These are phyloP conservation scores for Diabrotica balteata DNA, from an alignment of 2,888 invertebrate species.

Conservation along the genomic window DNA sequence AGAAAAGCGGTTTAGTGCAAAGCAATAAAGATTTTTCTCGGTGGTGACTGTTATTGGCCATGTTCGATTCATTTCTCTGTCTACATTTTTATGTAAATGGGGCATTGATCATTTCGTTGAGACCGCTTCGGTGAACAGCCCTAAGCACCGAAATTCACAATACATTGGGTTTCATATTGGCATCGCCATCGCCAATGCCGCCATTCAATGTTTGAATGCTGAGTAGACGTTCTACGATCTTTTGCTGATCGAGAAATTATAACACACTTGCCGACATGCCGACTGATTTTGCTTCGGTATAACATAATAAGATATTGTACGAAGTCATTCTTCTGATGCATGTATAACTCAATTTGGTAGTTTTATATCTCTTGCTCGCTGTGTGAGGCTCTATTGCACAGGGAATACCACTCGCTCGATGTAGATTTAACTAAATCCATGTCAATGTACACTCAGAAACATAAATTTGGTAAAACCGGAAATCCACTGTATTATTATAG, in stretches of 20 bases:
- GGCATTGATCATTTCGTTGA: constrained; percentile 49
- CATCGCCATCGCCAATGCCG: constrained; percentile 20
- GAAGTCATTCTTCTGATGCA: too few relatives aligned
- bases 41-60: constrained; percentile 44
- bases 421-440: too few relatives aligned
- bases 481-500: too few relatives aligned
- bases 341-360: too few relatives aligned
- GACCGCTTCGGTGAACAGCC: constrained; percentile 46
- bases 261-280: constrained; percentile 1
- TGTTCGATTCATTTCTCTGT: constrained; percentile 47
- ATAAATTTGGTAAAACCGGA: too few relatives aligned
- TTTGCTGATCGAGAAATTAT: constrained; percentile 4
- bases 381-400: too few relatives aligned
- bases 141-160: constrained; percentile 49
- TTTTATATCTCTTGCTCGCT: too few relatives aligned
- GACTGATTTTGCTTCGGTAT: not conserved
- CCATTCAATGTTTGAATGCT: constrained; percentile 40
- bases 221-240: constrained; percentile 28
- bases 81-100: constrained; percentile 52
- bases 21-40: constrained; percentile 34
- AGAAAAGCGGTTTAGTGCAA: constrained; percentile 25
- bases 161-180: constrained; percentile 47
- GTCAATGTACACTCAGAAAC: too few relatives aligned
- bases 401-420: too few relatives aligned
- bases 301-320: constrained; percentile 3